Percentiles rank a stretch among this genome's conserved stretches.
These are phyloP conservation scores for Sarcophaga bullata DNA, from an alignment of 1,140 invertebrate species.

Conservation along the genomic window DNA sequence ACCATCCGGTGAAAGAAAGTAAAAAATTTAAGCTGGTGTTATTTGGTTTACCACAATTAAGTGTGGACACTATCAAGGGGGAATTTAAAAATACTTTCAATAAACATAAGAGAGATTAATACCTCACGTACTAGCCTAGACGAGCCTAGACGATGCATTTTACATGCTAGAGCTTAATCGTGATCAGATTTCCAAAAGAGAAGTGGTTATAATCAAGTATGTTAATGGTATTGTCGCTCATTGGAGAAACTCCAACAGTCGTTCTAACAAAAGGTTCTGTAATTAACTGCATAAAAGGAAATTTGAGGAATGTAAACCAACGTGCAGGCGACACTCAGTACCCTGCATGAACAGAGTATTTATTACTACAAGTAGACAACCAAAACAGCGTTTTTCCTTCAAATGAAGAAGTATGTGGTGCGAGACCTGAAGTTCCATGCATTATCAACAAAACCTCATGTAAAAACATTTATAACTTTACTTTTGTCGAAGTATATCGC, in stretches of 20 bases:
- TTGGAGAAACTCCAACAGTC: constrained; percentile 8
- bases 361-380: background rate
- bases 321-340: no score
- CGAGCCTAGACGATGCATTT: background rate
- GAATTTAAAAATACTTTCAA: constrained; percentile 3
- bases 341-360: no score
- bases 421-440: no score
- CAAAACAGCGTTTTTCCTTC: background rate
- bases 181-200: background rate
- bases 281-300: no score
- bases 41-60: background rate
- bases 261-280: no score
- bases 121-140: background rate
- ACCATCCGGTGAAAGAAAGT: background rate
- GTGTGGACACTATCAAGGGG: background rate
- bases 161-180: background rate
- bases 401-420: background rate
- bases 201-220: constrained; percentile 6
- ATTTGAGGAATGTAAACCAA: no score
- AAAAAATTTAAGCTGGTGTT: constrained; percentile 16
- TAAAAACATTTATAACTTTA: no score
- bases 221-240: background rate
- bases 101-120: background rate
- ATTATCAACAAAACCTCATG: no score
- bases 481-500: no score